Percentiles rank a stretch among this genome's conserved stretches.
These are phyloP conservation scores for Tretioscincus oriximinensis DNA, from an alignment of 2,113 vertebrate species.

Conservation along the genomic window DNA sequence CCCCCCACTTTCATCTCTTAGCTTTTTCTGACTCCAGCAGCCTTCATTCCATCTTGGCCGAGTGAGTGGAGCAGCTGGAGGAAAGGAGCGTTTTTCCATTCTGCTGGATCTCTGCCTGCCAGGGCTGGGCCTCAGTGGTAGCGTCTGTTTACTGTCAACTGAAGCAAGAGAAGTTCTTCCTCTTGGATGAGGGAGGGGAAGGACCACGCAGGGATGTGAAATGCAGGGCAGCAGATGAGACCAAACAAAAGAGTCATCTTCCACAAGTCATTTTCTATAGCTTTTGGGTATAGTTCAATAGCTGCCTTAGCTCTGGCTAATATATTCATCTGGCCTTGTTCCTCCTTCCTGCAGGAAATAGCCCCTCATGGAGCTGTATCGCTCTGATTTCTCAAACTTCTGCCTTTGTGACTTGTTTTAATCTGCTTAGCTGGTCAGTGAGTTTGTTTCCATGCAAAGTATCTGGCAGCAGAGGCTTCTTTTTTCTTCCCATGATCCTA, in stretches of 20 bases:
- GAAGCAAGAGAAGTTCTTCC: background rate
- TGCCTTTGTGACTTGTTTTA: background rate
- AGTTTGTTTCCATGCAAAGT: background rate
- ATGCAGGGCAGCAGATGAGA: background rate
- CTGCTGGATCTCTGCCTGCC: background rate
- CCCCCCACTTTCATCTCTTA: too few species aligned
- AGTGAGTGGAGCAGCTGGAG: constrained; percentile 18
- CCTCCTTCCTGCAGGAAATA: background rate
- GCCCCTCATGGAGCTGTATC: background rate
- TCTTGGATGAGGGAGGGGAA: background rate
- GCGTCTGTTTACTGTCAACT: background rate
- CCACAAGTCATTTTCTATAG: too few species aligned
- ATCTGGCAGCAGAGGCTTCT: background rate
- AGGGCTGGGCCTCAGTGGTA: background rate
- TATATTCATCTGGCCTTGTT: background rate
- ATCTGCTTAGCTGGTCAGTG: background rate
- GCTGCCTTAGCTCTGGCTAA: rapidly evolving
- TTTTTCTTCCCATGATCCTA: background rate
- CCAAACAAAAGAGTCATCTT: background rate
- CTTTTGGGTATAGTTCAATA: background rate
- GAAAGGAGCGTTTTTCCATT: background rate
- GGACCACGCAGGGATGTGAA: background rate
- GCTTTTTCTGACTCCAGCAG: background rate
- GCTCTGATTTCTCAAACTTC: rapidly evolving
- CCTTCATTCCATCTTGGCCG: constrained; percentile 13